Base-by-base conservation (phyloP, 2,797 vertebrate genomes). In the Aselliscus stoliczkanus region DNA sequence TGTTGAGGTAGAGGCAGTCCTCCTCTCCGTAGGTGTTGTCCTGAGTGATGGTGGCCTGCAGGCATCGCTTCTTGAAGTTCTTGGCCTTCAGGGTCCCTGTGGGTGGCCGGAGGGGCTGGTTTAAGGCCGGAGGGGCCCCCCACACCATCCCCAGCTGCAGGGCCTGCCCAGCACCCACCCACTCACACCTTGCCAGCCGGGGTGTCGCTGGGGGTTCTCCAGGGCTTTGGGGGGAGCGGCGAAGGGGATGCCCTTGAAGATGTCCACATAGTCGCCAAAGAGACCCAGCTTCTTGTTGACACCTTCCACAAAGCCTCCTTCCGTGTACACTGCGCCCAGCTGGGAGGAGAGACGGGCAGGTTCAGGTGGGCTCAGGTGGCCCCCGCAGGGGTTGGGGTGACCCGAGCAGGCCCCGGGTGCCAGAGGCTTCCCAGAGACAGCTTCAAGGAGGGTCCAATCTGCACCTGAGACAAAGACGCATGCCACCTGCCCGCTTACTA, bases 1-100 rank as follows among this genome's bases (percentile, higher is more conserved):
- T 98, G 98, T 99, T 99, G 29, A 99, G 99, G 96, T 99, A 99
- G 25, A 99, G 99, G 97, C 99, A 99, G 97, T 99, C 99, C 88
- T 99, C 99, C 0, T 88, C 97, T 17, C 99, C 99, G 0, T 98
- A 98, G 21, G 98, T 98, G 23, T 82, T 81, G 0, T 64, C 98
- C 98, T 99, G 98, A 1, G 98, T 2, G 0, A 99, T 15, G 0
- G 98, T 99, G 81, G 98, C 2, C 97, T 99, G 99, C 90, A 99
- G 58, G 85, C 99, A 99, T 62, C 99, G 98, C 0, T 92, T 93
- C 73, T 95, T 98, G 97, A 94, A 99, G 0, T 98, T 1, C 0
- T 50, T 99, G 95, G 99, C 67, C 50, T 99, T 94, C 97, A 99
- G 20, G 5, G 99, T 97, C 72, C 99, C 99, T 99, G 76, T 0